Conservation (phyloP, 2,113 vertebrate species). For the Chionomys nivalis region DNA sequence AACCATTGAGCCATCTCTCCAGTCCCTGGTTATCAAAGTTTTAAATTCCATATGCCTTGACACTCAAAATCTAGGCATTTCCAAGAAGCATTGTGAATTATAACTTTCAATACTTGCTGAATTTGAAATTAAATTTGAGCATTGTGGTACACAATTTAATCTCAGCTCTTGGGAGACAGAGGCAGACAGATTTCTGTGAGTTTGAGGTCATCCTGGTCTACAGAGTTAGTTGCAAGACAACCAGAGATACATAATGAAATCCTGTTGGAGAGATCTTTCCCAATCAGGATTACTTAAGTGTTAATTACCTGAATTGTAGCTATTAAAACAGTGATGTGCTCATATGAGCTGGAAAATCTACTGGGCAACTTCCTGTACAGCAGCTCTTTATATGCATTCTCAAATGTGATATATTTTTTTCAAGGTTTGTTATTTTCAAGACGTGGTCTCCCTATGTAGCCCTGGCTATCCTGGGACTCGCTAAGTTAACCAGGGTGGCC, state of each 20-base stretch:
- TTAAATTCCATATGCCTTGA: neutral
- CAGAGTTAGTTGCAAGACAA: too few species aligned
- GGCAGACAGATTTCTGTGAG: neutral
- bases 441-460: neutral
- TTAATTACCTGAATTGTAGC: neutral
- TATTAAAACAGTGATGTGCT: neutral
- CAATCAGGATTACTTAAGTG: neutral
- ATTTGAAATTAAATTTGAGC: conserved; percentile 24
- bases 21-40: neutral
- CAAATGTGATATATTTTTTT: neutral
- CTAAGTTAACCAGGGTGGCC: neutral
- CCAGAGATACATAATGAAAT: too few species aligned
- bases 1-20: neutral
- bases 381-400: neutral
- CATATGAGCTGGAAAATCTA: neutral
- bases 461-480: neutral
- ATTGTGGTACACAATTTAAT: neutral
- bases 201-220: neutral
- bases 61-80: neutral
- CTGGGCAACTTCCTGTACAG: neutral
- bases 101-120: neutral
- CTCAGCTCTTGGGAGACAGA: neutral
- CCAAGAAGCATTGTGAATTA: neutral
- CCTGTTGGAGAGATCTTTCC: neutral
- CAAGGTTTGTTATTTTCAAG: neutral